These are phyloP conservation scores for Megalops atlanticus DNA, from an alignment of 2,113 vertebrate species.

Conservation along the genomic window DNA sequence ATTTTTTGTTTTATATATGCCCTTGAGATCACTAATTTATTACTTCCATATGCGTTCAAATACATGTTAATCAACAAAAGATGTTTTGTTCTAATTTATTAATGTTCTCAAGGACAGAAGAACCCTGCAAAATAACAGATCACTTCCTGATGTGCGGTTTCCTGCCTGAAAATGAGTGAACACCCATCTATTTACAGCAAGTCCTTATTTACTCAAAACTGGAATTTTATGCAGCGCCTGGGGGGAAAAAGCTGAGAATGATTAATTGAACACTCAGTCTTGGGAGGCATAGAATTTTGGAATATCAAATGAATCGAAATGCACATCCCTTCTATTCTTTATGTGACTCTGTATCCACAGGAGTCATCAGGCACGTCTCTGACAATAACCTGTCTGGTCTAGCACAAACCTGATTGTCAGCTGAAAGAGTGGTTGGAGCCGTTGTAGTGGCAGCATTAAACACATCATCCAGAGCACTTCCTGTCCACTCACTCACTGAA, in stretches of 20 bases:
- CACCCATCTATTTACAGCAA: not conserved
- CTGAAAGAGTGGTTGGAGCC: not conserved
- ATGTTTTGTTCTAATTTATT: too few species aligned
- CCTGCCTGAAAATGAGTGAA: not conserved
- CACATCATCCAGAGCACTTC: constrained; percentile 2
- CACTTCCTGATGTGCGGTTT: too few species aligned
- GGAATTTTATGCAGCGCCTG: not conserved
- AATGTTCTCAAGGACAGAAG: too few species aligned
- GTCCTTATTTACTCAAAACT: not conserved
- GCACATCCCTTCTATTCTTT: not conserved
- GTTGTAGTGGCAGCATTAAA: not conserved
- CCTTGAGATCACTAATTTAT: not conserved
- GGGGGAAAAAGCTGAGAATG: not conserved
- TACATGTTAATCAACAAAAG: too few species aligned
- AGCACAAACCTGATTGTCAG: not conserved
- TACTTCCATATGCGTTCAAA: not conserved
- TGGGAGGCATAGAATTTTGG: not conserved
- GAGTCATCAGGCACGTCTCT: not conserved
- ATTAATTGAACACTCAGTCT: too few species aligned
- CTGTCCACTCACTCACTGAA: not conserved
- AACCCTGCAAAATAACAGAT: too few species aligned
- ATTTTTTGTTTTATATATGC: too few species aligned
- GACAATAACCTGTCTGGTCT: not conserved
- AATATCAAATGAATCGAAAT: not conserved
- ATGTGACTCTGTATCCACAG: not conserved